phyloP scores from a whole-genome alignment of 2,797 vertebrate species.

The Hyperoplus immaculatus region DNA sequence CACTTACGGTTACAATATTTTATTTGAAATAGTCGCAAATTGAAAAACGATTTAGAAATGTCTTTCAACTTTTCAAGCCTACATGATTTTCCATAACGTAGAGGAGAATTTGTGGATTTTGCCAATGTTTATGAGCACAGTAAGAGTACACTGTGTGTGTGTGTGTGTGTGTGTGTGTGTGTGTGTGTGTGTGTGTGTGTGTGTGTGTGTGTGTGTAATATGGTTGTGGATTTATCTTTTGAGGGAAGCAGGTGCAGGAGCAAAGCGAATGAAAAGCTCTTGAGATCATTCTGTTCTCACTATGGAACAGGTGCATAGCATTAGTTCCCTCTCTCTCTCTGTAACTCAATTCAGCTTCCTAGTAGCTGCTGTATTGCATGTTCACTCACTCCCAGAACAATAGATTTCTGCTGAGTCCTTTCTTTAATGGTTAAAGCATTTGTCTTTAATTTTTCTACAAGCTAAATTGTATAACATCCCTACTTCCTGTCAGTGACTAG shows the following conservation, averaged over 20 bases:
- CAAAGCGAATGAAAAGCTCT: no score
- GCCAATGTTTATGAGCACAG: neutral
- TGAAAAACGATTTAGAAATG: neutral
- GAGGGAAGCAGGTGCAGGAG: constrained; percentile 20
- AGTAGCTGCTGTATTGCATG: no score
- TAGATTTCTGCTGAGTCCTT: no score
- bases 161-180: no score
- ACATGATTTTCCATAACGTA: neutral
- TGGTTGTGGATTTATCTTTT: neutral
- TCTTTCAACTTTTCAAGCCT: neutral
- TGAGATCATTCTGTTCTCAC: no score
- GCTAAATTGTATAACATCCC: neutral
- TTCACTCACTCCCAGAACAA: no score
- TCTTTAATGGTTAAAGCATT: neutral
- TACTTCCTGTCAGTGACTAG: no score
- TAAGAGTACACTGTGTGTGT: neutral
- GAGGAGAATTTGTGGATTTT: neutral
- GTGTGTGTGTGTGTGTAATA: neutral
- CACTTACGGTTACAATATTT: neutral
- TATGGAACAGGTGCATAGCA: no score
- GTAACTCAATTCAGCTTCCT: no score
- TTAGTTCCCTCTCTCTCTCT: no score
- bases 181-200: neutral
- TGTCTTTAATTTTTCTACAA: neutral
- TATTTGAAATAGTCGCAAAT: neutral